Evolutionary conservation across 2,113 vertebrate species (phyloP).

Genomic region (Melanerpes formicivorus): DNA sequence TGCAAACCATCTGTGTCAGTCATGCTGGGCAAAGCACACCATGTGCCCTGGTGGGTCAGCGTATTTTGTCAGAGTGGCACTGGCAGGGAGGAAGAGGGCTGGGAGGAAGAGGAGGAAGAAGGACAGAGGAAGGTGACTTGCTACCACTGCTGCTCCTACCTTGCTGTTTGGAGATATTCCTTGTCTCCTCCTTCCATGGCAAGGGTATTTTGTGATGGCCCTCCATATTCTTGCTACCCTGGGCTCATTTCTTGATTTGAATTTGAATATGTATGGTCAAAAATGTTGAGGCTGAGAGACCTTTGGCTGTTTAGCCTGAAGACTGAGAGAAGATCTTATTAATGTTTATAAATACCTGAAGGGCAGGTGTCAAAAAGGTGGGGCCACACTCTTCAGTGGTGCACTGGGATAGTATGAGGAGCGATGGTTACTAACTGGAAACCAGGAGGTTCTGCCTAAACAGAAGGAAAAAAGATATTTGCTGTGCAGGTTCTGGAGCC

Average conservation of each 20-base stretch:
- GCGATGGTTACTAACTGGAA: too few relatives aligned
- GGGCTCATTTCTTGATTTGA: background rate
- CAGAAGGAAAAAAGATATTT: too few relatives aligned
- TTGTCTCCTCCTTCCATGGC: accelerated
- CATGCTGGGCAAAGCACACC: background rate
- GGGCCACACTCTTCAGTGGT: too few relatives aligned
- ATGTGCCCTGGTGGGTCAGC: background rate
- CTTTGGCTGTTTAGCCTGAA: too few relatives aligned
- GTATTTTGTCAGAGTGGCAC: background rate
- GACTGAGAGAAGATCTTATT: too few relatives aligned
- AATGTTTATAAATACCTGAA: too few relatives aligned
- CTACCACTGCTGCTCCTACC: background rate
- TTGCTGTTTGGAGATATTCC: accelerated
- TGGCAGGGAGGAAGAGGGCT: background rate
- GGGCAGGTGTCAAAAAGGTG: too few relatives aligned
- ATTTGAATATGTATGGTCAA: background rate
- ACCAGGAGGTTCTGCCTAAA: too few relatives aligned
- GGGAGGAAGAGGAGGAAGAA: background rate
- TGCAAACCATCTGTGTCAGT: background rate
- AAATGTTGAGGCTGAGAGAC: too few relatives aligned
- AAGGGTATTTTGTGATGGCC: background rate
- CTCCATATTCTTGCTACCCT: background rate
- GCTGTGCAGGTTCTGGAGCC: too few relatives aligned
- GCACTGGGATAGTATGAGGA: too few relatives aligned
- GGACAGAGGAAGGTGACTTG: background rate